phyloP scores from a whole-genome alignment of 2,888 invertebrate genomes.

The Alcis repandata region DNA sequence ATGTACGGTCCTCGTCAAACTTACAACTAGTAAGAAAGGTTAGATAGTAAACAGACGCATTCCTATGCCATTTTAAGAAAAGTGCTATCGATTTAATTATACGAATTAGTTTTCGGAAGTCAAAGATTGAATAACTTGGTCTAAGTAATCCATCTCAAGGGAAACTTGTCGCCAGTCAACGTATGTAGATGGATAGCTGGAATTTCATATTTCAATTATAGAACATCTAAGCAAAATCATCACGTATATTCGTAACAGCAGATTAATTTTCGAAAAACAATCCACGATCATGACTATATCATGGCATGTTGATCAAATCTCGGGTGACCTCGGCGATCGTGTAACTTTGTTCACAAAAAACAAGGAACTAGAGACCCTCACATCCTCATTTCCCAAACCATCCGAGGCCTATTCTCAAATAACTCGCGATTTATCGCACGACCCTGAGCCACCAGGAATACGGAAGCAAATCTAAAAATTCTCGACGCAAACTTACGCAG shows the following conservation, averaged over 20 bases:
- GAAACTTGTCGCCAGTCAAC: too few relatives aligned
- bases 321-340: neutral
- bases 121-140: too few relatives aligned
- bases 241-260: too few relatives aligned
- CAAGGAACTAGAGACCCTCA: slow-evolving; percentile 24
- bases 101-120: too few relatives aligned
- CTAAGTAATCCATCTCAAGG: too few relatives aligned
- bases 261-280: neutral
- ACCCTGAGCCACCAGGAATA: slow-evolving; percentile 72
- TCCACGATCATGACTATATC: neutral
- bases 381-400: slow-evolving; percentile 41
- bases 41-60: neutral
- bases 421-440: slow-evolving; percentile 53
- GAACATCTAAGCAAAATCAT: too few relatives aligned
- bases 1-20: too few relatives aligned
- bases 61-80: too few relatives aligned
- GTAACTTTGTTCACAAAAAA: slow-evolving; percentile 1
- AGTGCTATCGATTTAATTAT: too few relatives aligned
- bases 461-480: slow-evolving; percentile 82
- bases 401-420: slow-evolving; percentile 40
- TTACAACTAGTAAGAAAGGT: neutral
- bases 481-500: slow-evolving; percentile 71
- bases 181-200: too few relatives aligned
- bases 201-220: too few relatives aligned
- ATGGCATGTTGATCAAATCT: too few relatives aligned